Evolutionary conservation across 2,113 vertebrate species (phyloP).

Genomic region (Montifringilla adamsi): DNA sequence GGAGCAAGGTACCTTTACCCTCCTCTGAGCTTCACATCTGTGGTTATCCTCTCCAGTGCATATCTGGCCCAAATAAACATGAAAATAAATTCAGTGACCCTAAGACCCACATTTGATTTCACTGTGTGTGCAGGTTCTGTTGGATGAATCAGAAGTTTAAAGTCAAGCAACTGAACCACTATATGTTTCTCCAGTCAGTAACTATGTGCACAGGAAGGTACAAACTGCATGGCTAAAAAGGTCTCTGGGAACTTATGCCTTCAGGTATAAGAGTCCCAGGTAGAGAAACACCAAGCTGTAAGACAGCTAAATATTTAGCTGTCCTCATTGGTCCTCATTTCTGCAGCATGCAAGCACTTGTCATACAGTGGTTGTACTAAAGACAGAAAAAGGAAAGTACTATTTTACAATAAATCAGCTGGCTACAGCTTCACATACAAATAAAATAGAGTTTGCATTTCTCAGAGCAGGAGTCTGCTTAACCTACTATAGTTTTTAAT

Average conservation of each 20-base stretch:
- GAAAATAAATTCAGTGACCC: not conserved
- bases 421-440: not conserved
- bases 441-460: not conserved
- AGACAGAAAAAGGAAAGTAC: not conserved
- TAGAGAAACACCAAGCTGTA: not conserved
- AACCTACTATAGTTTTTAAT: not conserved
- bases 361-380: not conserved
- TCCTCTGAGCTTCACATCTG: not conserved
- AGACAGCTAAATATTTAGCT: not conserved
- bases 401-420: not conserved
- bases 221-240: not conserved
- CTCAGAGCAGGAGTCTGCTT: accelerated
- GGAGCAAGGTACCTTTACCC: not conserved
- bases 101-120: not conserved
- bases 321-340: not conserved
- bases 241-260: not conserved
- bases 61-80: not conserved
- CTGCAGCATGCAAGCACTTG: not conserved
- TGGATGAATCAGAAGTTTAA: not conserved
- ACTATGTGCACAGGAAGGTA: not conserved
- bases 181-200: not conserved
- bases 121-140: not conserved
- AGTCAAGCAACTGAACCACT: not conserved
- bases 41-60: not conserved
- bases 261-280: not conserved